Conservation (phyloP, 1,140 invertebrate genomes). For the Drosophila ogumai region DNA sequence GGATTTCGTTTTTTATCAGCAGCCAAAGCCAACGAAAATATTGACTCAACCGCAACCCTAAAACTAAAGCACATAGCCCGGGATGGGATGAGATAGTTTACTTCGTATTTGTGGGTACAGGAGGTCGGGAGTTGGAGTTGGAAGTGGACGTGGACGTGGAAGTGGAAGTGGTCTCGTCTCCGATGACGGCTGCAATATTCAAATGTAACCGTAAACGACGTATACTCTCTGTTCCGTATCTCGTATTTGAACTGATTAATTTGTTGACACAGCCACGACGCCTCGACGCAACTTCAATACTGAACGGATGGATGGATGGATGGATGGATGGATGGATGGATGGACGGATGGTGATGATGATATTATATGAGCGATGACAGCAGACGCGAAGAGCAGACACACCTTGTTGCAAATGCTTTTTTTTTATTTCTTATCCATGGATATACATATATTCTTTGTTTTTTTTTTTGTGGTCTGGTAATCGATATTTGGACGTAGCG, state of each 20-base stretch:
- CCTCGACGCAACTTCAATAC: slow-evolving; percentile 31
- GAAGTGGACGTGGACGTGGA: slow-evolving; percentile 17
- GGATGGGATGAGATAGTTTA: slow-evolving; percentile 16
- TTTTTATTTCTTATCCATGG: slow-evolving; percentile 12
- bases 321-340: slow-evolving; percentile 4
- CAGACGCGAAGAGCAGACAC: slow-evolving; percentile 49
- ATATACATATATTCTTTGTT: neutral
- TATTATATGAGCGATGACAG: slow-evolving; percentile 38
- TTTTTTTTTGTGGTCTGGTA: slow-evolving; percentile 34
- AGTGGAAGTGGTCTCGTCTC: slow-evolving; percentile 23
- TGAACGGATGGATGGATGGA: slow-evolving; percentile 13
- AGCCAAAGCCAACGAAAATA: slow-evolving; percentile 67
- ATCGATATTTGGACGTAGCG: slow-evolving; percentile 54
- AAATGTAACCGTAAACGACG: slow-evolving; percentile 63
- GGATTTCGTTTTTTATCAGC: slow-evolving; percentile 69
- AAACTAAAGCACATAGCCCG: slow-evolving; percentile 30
- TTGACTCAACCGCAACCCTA: slow-evolving; percentile 63
- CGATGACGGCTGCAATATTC: slow-evolving; percentile 55
- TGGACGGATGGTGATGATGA: slow-evolving; percentile 25
- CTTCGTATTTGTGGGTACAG: neutral
- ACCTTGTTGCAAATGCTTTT: slow-evolving; percentile 58
- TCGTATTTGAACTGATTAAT: slow-evolving; percentile 80
- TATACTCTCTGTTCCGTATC: slow-evolving; percentile 51
- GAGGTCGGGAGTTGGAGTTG: slow-evolving; percentile 33
- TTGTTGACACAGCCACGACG: slow-evolving; percentile 66